A percentile compares a stretch with the other conserved stretches of the same genome.
Evolutionary conservation across 2,113 vertebrate species (phyloP).

Genomic region (Eidolon helvum): DNA sequence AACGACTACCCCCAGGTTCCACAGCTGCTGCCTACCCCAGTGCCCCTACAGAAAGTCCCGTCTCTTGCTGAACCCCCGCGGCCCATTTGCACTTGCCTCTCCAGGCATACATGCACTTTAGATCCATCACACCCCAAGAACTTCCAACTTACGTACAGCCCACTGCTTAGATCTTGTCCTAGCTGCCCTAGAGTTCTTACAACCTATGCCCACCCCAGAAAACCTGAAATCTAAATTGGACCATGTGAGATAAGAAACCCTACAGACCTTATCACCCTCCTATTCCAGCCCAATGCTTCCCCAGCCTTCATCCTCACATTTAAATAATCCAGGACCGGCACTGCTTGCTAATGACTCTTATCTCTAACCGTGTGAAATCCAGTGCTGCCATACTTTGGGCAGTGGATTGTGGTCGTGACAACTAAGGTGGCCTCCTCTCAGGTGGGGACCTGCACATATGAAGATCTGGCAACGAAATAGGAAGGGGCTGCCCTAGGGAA

Average conservation of each 20-base stretch:
- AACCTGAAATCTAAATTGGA: not conserved
- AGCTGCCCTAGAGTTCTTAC: not conserved
- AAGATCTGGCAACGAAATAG: not conserved
- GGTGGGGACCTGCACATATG: not conserved
- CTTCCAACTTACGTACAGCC: not conserved
- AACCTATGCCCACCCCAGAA: not conserved
- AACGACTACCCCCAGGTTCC: not conserved
- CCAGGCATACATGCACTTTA: not conserved
- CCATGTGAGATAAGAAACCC: not conserved
- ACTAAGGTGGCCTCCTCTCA: not conserved
- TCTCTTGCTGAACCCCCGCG: not conserved
- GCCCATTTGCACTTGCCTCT: not conserved
- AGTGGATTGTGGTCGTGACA: not conserved
- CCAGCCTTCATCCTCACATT: not conserved
- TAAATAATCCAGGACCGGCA: not conserved
- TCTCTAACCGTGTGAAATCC: not conserved
- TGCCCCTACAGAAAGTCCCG: not conserved
- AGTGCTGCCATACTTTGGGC: not conserved
- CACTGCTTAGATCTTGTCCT: not conserved
- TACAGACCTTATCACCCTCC: not conserved
- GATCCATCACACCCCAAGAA: fast-evolving
- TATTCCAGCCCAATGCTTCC: not conserved
- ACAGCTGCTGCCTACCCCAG: not conserved
- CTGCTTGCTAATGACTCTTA: not conserved
- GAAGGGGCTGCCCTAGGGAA: not conserved